Evolutionary conservation across 2,113 vertebrate species (phyloP), one percentile per base, ranked within the genome.

Genomic region (Cyanoramphus novaezelandiae): DNA sequence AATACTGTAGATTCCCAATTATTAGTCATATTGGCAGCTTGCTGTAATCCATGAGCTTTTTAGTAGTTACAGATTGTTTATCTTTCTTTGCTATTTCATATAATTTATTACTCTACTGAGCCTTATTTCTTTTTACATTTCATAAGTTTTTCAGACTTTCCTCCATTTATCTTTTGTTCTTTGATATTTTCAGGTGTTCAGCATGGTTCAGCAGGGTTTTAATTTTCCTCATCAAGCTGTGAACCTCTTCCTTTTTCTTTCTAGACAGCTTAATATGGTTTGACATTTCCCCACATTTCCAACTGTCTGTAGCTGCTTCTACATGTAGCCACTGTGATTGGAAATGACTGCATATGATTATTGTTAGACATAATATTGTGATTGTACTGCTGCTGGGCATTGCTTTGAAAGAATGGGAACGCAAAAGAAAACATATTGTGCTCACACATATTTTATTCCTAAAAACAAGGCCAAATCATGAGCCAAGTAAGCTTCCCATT

Each of bases 321-420:
- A 70, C 49, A 21, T 39, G 53, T 90, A 94, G 78, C 68, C 81
- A 68, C 43, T 71, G 37, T 95, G 94, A 95, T 85, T 92, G 78
- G 87, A 95, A 96, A 96, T 94, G 92, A 95, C 95, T 88, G 94
- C 70, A 92, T 96, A 94, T 43, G 78, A 92, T 97, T 97, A 95
- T 55, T 93, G 78, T 65, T 95, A 92, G 75, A 83, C 68, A 88
- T 77, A 88, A 94, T 92, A 80, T 90, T 90, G 71, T 90, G 84
- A 77, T 88, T 91, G 35, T 90, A 91, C 33, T 95, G 95, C 95
- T 96, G 78, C 68, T 92, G 78, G 96, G 82, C 82, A 91, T 90
- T 93, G 37, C 63, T 95, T 92, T 94, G 83, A 86, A 93, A 8
- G n/a, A 87, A 85, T 33, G 49, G 55, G 31, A 91, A 67, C 37